Evolutionary conservation across 2,797 vertebrate genomes (phyloP), one percentile per base, ranked within the genome.

Genomic region (Pteronotus mesoamericanus): DNA sequence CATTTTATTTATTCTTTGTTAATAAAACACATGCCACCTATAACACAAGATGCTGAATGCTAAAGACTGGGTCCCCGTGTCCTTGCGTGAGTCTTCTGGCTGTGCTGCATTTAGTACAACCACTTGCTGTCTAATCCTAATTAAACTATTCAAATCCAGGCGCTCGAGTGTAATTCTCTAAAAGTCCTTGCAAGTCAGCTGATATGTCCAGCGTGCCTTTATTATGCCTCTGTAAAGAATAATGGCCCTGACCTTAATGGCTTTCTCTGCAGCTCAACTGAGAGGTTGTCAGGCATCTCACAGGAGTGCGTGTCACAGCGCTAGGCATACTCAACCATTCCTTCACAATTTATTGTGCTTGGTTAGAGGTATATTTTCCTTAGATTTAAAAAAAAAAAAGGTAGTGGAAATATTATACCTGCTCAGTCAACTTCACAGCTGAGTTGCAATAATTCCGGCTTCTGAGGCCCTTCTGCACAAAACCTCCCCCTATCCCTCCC

Each of bases 1-100:
- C 44, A 53, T 82, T 97, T 95, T 18, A 68, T 6, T 12, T 15
- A 9, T 34, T 86, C 96, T 95, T 96, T 48, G 32, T 72, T 94
- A 83, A 32, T 94, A 39, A 89, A 75, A 61, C 53, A 26, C 0
- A 0, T 48, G 19, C 51, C 15, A 14, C 37, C 2, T 87, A 0
- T 34, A 61, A n/a, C 2, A 37, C 0, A 0, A 22, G 18, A 11
- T 51, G 12, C 57, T 1, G 0, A 69, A 3, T 93, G 26, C 48
- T 57, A 10, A 66, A 69, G 53, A 8, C 34, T 0, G 16, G 44
- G 15, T 72, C 78, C 26, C 0, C 10, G 11, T 53, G 21, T 86
- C 22, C n/a, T 6, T 4, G 6, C 44, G 0, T 18, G 15, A 11
- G 26, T 91, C 55, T 71, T 77, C 46, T 77, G 2, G 0, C 22